These are phyloP conservation scores for Archocentrus centrarchus DNA, from an alignment of 2,113 vertebrate genomes.

Conservation along the genomic window DNA sequence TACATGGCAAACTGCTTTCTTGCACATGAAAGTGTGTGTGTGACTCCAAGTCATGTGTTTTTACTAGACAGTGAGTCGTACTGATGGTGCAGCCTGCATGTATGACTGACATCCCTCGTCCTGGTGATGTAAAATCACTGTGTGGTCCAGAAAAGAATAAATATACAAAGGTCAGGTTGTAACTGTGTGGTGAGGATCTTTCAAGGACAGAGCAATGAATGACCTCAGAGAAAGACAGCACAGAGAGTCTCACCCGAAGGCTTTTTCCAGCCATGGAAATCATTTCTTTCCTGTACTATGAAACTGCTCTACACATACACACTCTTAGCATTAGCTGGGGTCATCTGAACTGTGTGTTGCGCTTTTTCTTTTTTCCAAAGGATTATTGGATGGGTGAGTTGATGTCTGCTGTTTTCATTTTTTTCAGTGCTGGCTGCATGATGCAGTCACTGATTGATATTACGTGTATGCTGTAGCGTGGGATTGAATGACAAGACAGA, in stretches of 20 bases:
- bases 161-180: background rate
- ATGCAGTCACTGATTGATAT: slow-evolving; percentile 56
- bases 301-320: background rate
- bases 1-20: background rate
- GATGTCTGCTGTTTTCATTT: slow-evolving; percentile 21
- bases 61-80: background rate
- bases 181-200: background rate
- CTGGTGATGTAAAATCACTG: background rate
- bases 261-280: background rate
- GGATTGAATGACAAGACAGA: slow-evolving; percentile 64
- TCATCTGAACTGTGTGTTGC: slow-evolving; percentile 37
- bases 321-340: background rate
- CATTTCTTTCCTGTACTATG: background rate
- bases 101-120: background rate
- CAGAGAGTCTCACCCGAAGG: background rate
- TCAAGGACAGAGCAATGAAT: background rate
- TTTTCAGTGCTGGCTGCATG: slow-evolving; percentile 38
- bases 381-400: slow-evolving; percentile 46
- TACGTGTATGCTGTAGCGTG: slow-evolving; percentile 41
- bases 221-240: background rate
- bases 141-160: background rate
- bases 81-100: background rate
- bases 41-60: background rate
- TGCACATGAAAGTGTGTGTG: background rate
- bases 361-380: slow-evolving; percentile 13